A percentile compares a stretch with the other conserved stretches of the same genome.
These are phyloP conservation scores for Cairina moschata DNA, from an alignment of 2,113 vertebrate species.

Conservation along the genomic window DNA sequence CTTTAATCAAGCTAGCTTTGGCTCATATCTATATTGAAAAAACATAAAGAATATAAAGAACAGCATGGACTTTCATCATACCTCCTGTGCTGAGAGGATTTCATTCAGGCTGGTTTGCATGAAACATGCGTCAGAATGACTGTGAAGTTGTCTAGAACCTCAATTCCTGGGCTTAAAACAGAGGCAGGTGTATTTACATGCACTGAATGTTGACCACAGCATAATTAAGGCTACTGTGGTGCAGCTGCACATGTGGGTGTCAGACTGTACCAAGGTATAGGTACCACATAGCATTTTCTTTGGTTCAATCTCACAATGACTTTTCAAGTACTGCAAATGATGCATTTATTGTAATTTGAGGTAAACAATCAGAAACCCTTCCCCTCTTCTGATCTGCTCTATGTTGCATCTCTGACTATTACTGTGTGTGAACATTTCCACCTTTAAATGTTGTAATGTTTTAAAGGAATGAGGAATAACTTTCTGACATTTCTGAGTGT, in stretches of 20 bases:
- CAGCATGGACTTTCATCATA: neutral
- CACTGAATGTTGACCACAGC: neutral
- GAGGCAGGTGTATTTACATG: neutral
- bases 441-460: neutral
- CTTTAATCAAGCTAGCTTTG: neutral
- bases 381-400: neutral
- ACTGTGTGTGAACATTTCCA: neutral
- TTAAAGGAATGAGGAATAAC: neutral
- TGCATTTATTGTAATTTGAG: neutral
- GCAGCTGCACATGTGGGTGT: accelerated
- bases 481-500: neutral
- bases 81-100: neutral
- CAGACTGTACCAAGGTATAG: neutral
- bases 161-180: neutral
- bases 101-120: neutral
- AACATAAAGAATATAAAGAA: neutral
- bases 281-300: neutral
- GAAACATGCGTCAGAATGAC: neutral
- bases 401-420: accelerated
- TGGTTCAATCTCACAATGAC: neutral
- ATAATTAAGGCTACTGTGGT: neutral
- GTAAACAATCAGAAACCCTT: neutral
- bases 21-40: neutral
- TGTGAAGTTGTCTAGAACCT: neutral
- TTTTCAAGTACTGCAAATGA: neutral